Conservation (phyloP, 2,797 vertebrate genomes). For the Sorex maritimensis region DNA sequence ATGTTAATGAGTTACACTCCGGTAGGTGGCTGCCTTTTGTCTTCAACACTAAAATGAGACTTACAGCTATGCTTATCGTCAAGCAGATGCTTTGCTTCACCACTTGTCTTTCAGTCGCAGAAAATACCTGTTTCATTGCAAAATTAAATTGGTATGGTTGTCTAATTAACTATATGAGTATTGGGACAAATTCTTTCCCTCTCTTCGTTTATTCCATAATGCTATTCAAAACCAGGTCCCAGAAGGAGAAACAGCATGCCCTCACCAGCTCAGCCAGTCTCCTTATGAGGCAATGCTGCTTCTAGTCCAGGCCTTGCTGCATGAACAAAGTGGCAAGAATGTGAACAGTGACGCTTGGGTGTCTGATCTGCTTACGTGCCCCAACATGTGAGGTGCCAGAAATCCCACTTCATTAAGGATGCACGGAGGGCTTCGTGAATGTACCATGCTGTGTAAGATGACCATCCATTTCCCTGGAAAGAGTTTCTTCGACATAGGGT, state of each 20-base stretch:
- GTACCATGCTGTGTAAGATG: not conserved
- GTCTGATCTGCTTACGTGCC: not conserved
- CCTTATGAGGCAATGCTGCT: constrained; percentile 68
- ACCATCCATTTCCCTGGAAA: not conserved
- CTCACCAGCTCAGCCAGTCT: constrained; percentile 57
- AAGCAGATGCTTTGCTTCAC: constrained; percentile 71
- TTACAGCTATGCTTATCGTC: constrained; percentile 52
- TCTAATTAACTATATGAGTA: constrained; percentile 79
- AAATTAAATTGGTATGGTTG: constrained; percentile 74
- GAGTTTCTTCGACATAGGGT: not conserved
- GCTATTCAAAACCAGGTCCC: constrained; percentile 68
- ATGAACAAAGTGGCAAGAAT: constrained; percentile 53
- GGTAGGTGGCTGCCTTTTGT: constrained; percentile 69
- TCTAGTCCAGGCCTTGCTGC: constrained; percentile 26
- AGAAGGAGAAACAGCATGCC: constrained; percentile 69
- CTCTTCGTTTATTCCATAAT: constrained; percentile 72
- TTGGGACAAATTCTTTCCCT: constrained; percentile 74
- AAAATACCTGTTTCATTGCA: constrained; percentile 67
- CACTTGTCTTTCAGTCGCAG: constrained; percentile 79
- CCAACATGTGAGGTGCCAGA: not conserved
- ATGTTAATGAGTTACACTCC: constrained; percentile 65
- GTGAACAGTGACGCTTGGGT: constrained; percentile 8
- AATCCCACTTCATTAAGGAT: not conserved
- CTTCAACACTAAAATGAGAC: constrained; percentile 61
- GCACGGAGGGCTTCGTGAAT: constrained; percentile 16